Evolutionary conservation across 2,888 invertebrate genomes (phyloP).

Genomic region (Apamea monoglypha): DNA sequence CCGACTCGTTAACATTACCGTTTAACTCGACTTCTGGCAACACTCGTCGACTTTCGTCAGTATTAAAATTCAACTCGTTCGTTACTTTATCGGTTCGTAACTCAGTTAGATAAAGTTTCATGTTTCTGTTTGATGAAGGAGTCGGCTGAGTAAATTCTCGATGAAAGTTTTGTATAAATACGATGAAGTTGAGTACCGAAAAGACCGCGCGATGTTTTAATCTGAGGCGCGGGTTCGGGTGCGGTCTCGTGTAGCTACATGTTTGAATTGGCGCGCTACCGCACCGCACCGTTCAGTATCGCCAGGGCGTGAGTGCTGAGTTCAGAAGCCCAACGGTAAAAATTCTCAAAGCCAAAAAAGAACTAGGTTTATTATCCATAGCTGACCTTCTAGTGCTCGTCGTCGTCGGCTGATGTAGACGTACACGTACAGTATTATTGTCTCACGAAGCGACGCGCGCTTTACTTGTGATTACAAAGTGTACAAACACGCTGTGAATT

Average conservation of each 20-base stretch:
- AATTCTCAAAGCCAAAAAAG: neutral
- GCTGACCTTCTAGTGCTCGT: too few relatives aligned
- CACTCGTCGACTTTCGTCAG: slow-evolving; percentile 59
- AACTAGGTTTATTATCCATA: too few relatives aligned
- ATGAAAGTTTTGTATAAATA: slow-evolving; percentile 77
- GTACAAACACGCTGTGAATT: neutral
- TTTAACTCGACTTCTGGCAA: slow-evolving; percentile 42
- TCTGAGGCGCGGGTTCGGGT: slow-evolving; percentile 63
- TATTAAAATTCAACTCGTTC: slow-evolving; percentile 80
- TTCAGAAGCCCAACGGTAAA: neutral
- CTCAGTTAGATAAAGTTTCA: slow-evolving; percentile 78
- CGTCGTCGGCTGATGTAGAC: too few relatives aligned
- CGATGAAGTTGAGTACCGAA: slow-evolving; percentile 75
- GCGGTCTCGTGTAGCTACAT: slow-evolving; percentile 57
- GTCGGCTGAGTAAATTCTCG: slow-evolving; percentile 77
- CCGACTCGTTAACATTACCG: slow-evolving; percentile 67
- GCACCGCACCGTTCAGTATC: slow-evolving; percentile 5
- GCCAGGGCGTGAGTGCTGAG: neutral
- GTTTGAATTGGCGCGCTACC: slow-evolving; percentile 61
- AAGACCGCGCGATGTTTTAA: slow-evolving; percentile 74
- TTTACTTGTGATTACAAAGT: neutral
- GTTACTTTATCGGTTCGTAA: slow-evolving; percentile 80
- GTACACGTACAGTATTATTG: neutral
- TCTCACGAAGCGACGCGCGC: neutral
- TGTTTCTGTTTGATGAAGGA: slow-evolving; percentile 81